These are phyloP conservation scores for Nyctibius bracteatus DNA, from an alignment of 2,113 vertebrate genomes.

Conservation along the genomic window DNA sequence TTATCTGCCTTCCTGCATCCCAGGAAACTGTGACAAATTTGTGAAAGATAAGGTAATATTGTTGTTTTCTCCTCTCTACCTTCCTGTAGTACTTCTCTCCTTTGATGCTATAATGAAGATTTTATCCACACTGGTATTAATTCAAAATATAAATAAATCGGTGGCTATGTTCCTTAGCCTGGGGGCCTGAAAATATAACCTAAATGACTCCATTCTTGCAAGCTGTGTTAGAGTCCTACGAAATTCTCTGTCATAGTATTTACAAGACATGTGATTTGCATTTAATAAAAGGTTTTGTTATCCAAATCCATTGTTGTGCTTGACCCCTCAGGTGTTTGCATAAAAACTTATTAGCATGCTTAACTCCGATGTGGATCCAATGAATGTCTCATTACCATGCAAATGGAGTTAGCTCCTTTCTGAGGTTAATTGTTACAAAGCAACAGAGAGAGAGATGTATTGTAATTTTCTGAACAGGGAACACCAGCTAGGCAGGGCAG, in stretches of 20 bases:
- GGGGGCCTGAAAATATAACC: neutral
- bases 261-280: conserved; percentile 48
- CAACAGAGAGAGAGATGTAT: neutral
- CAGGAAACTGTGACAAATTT: neutral
- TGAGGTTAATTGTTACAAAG: conserved; percentile 55
- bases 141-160: neutral
- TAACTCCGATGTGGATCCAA: conserved; percentile 1
- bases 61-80: neutral
- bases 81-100: neutral
- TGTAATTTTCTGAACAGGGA: neutral
- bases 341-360: conserved; percentile 55
- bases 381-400: conserved; percentile 58
- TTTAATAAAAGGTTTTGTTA: conserved; percentile 56
- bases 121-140: neutral
- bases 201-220: neutral
- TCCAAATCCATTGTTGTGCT: conserved; percentile 4
- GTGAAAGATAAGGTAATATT: neutral
- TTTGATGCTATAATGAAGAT: conserved; percentile 17
- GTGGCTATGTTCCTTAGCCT: neutral
- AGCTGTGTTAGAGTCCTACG: neutral
- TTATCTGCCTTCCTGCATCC: neutral
- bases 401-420: conserved; percentile 35
- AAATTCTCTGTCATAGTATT: neutral
- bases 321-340: conserved; percentile 59
- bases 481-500: neutral